Base-by-base conservation (phyloP, 2,888 invertebrate species). In the Tortrix viridana region DNA sequence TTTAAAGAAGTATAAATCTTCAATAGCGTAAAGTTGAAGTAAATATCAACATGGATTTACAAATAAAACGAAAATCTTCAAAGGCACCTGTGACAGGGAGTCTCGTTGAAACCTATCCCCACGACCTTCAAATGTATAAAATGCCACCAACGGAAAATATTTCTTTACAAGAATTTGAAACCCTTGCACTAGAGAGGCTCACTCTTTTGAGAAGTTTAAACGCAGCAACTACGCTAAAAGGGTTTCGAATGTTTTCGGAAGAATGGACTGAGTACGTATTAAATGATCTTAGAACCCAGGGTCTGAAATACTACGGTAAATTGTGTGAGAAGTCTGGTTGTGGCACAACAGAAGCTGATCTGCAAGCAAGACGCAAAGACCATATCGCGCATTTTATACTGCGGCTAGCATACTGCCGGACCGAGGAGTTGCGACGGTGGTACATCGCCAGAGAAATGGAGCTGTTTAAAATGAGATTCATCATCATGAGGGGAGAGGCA, bases 341-440 rank as follows among this genome's bases (percentile, higher is more conserved):
- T 72, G 88, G 90, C 6, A 92, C 93, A 44, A 89, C 89, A 14
- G 95, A 95, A 66, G 77, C 86, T 1, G 95, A 96, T 75, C 80
- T 95, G 47, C 94, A 95, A 77, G 94, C 94, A 1, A 93, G 97
- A 60, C 93, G 94, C 37, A 94, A 94, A 67, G 99, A 99, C 85
- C 96, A 97, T 75, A 94, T 98, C 55, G 97, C 99, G 0, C 99
- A 99, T 84, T 99, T 96, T 82, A 97, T 99, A 73, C 91, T 99
- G 3, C 93, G 98, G 60, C 86, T 99, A 62, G 98, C 98, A 0
- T 99, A 97, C 85, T 98, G 98, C 79, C 94, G 96, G 75, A 95
- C 96, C 20, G 96, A 97, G 70, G 98, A 98, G 60, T 89, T 97
- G 41, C 93, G 96, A 37, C 94, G 93, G 65, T 99, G 99, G 99